Conservation (phyloP, 2,113 vertebrate species). For the Meleagris gallopavo region DNA sequence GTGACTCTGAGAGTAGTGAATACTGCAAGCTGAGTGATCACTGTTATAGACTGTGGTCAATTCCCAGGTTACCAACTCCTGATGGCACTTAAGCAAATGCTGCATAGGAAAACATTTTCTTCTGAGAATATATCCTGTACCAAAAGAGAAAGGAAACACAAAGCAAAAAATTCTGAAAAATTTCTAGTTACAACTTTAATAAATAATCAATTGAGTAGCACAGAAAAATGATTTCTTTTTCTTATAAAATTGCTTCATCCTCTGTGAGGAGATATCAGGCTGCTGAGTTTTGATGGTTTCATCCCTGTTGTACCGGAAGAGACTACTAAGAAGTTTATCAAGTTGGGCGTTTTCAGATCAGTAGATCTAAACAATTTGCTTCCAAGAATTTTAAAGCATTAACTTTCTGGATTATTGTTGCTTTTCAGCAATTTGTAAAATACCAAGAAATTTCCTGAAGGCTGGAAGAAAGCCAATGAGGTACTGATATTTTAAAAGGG, state of each 20-base stretch:
- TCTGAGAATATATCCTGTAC: not conserved
- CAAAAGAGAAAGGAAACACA: not conserved
- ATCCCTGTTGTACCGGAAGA: not conserved
- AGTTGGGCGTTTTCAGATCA: not conserved
- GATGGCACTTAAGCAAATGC: not conserved
- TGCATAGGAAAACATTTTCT: conserved; percentile 2
- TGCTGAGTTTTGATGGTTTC: conserved; percentile 12
- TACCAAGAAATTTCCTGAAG: not conserved
- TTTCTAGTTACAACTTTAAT: conserved; percentile 15
- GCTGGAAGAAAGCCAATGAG: not conserved
- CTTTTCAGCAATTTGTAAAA: conserved; percentile 9
- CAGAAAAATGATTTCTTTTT: not conserved
- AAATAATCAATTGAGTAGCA: not conserved
- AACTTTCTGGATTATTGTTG: not conserved
- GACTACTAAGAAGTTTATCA: not conserved
- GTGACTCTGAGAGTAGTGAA: not conserved
- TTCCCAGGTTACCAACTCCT: not conserved
- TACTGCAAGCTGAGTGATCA: not conserved
- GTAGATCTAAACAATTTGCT: not conserved
- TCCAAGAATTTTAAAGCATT: not conserved
- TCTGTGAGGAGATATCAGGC: not conserved
- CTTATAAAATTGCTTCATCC: not conserved
- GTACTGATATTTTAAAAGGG: not conserved
- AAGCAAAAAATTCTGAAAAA: not conserved
- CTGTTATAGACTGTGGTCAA: not conserved